phyloP scores from a whole-genome alignment of 2,797 vertebrate species.

The Chloroceryle inda region DNA sequence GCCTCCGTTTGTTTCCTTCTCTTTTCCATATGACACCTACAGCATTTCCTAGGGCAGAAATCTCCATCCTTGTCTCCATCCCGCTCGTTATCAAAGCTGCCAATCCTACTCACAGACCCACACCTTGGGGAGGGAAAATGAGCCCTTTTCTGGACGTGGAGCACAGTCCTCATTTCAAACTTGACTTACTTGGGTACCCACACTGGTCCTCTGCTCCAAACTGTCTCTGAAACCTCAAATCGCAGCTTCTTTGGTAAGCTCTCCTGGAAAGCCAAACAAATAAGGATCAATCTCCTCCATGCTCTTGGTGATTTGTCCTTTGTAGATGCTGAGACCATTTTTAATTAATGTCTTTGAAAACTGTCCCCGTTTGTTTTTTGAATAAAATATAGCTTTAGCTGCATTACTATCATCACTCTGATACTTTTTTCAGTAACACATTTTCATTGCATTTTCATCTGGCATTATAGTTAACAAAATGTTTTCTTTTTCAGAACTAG shows the following conservation, averaged over 20 bases:
- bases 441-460: neutral
- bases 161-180: neutral
- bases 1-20: neutral
- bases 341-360: neutral
- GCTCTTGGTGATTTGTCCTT: neutral
- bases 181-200: neutral
- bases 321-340: neutral
- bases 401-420: neutral
- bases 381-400: neutral
- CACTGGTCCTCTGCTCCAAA: neutral
- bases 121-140: neutral
- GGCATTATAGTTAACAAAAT: neutral
- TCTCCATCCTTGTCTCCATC: neutral
- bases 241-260: neutral
- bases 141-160: neutral
- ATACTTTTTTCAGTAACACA: neutral
- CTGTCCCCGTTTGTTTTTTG: neutral
- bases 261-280: neutral
- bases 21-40: neutral
- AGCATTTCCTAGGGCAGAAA: neutral
- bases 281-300: neutral
- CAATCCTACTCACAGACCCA: neutral
- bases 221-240: neutral
- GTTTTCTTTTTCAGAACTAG: neutral
- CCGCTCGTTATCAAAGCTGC: neutral